phyloP scores from a whole-genome alignment of 2,797 vertebrate species.

The Paratrypauchen microcephalus region DNA sequence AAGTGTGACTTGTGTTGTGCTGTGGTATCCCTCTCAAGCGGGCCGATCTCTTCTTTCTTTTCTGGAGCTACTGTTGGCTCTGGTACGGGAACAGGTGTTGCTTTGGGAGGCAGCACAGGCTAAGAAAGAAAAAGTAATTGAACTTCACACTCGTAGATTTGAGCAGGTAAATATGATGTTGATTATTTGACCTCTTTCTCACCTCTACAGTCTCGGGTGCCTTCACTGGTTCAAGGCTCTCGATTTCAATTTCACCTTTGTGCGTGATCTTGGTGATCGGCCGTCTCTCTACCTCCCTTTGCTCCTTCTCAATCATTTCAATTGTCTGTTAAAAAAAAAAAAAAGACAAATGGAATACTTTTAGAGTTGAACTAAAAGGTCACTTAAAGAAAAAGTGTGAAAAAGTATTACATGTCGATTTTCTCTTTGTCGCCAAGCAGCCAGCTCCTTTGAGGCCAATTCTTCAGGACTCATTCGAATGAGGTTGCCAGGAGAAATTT shows the following conservation, averaged over 20 bases:
- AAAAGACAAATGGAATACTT: conserved; percentile 18
- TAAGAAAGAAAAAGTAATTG: not conserved
- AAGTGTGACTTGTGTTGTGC: conserved; percentile 94
- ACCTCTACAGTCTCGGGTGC: conserved; percentile 88
- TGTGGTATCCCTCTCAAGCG: conserved; percentile 87
- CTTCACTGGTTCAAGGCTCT: conserved; percentile 92
- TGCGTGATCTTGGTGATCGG: conserved; percentile 99
- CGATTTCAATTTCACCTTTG: conserved; percentile 99
- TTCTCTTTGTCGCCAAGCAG: conserved; percentile 96
- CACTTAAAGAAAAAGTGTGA: conserved; percentile 4
- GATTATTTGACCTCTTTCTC: conserved; percentile 22
- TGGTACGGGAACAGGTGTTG: conserved; percentile 75
- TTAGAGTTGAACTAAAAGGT: not conserved
- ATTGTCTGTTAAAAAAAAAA: conserved; percentile 84
- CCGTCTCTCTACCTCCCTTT: conserved; percentile 92
- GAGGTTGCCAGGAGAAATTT: conserved; percentile 91
- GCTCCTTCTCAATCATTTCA: conserved; percentile 99
- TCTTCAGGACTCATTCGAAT: conserved; percentile 98
- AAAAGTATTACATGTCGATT: conserved; percentile 86
- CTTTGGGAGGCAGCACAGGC: conserved; percentile 78
- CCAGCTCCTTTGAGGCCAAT: conserved; percentile 95
- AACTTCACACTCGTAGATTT: not conserved
- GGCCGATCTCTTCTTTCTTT: conserved; percentile 76
- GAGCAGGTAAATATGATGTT: not conserved
- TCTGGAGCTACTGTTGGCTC: conserved; percentile 79